Percentiles rank a stretch among this genome's conserved stretches.
Evolutionary conservation across 2,888 invertebrate genomes (phyloP).

Genomic region (Orthosia gothica): DNA sequence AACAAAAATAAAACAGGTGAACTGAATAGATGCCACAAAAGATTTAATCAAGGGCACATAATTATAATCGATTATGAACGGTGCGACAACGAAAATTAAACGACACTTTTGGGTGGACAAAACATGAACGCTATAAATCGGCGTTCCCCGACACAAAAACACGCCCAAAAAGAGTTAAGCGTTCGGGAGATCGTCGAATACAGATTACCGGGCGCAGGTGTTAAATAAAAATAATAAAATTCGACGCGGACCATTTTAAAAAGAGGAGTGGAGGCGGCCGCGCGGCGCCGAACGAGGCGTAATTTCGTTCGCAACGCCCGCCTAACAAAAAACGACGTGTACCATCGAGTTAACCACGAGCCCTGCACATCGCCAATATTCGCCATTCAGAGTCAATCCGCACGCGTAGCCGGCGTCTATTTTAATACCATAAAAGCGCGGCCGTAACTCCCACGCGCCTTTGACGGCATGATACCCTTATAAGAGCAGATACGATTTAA

Average conservation of each 20-base stretch:
- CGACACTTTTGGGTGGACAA: slow-evolving; percentile 87
- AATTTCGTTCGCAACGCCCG: slow-evolving; percentile 87
- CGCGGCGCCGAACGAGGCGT: slow-evolving; percentile 88
- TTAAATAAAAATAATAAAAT: slow-evolving; percentile 92
- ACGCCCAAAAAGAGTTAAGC: slow-evolving; percentile 90
- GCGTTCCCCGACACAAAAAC: slow-evolving; percentile 82
- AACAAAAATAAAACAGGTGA: slow-evolving; percentile 24
- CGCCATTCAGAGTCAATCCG: slow-evolving; percentile 82
- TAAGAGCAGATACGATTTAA: slow-evolving; percentile 57
- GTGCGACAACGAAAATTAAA: slow-evolving; percentile 87
- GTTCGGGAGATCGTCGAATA: slow-evolving; percentile 90
- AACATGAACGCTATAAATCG: slow-evolving; percentile 88
- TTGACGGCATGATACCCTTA: slow-evolving; percentile 58
- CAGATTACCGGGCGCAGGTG: slow-evolving; percentile 91
- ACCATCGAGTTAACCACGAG: slow-evolving; percentile 82
- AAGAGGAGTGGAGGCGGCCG: slow-evolving; percentile 87
- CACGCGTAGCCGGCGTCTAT: slow-evolving; percentile 74
- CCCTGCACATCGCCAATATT: slow-evolving; percentile 77
- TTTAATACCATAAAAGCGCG: slow-evolving; percentile 81
- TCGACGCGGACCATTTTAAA: slow-evolving; percentile 85
- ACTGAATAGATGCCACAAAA: slow-evolving; percentile 40
- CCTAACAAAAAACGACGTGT: slow-evolving; percentile 84
- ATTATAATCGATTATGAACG: slow-evolving; percentile 89
- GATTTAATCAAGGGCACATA: slow-evolving; percentile 82
- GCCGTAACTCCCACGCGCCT: slow-evolving; percentile 71